Evolutionary conservation across 2,113 vertebrate genomes (phyloP), one percentile per base, ranked within the genome.

Genomic region (Centropus unirufus): DNA sequence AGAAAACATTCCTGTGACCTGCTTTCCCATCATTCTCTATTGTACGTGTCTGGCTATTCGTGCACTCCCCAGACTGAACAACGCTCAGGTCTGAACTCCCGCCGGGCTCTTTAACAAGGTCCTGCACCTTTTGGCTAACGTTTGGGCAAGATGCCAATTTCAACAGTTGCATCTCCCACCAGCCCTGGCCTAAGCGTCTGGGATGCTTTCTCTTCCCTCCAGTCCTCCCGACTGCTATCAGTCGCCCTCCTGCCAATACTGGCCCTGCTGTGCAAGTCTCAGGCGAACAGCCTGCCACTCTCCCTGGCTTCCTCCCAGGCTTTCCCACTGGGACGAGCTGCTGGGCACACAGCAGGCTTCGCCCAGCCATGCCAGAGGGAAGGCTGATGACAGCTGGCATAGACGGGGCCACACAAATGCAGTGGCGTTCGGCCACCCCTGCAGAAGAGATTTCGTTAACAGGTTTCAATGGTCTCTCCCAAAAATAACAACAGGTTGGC

Each of bases 361-460:
- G 57, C 44, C 51, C 1, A 2, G 39, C 24, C 7, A 1, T n/a
- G 69, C 42, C 69, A 67, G 21, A 32, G 32, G 68, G 58, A 89
- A 51, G 0, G 1, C 29, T 14, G 27, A 7, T 2, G 19, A 23
- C 0, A 0, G 32, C 57, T 46, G 81, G 49, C 49, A 27, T 1
- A 24, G 83, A 11, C 1, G 0, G 6, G 29, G 58, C 26, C 59
- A 62, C 20, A 23, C 46, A 39, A 74, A 74, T 2, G 0, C 0
- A 0, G 34, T 4, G 29, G 57, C 54, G 59, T 20, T 82, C 62
- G 84, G 78, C 34, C 61, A 32, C 12, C 5, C 32, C 44, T 76
- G 55, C 47, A 67, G 51, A 46, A 75, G 58, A 42, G 30, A 21
- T 42, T 20, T 6, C 32, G 6, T n/a, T 58, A 83, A 51, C 13